Conservation (phyloP, 2,797 vertebrate genomes). For the Myotis findleyi region DNA sequence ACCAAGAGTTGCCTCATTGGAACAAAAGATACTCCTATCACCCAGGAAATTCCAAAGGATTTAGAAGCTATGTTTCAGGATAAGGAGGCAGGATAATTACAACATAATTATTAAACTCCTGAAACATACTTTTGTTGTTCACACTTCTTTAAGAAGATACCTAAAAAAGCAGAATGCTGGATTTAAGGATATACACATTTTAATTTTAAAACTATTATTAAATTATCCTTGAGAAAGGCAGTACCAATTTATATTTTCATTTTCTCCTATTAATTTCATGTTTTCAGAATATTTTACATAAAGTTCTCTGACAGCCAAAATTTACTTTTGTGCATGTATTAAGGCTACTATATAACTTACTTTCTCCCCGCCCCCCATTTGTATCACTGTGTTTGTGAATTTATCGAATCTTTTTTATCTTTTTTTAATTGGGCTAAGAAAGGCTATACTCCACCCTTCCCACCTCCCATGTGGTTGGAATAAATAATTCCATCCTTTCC, state of each 20-base stretch:
- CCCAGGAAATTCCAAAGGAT: background rate
- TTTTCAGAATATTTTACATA: background rate
- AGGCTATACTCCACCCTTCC: background rate
- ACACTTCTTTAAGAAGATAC: background rate
- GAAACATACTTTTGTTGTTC: background rate
- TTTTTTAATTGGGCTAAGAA: background rate
- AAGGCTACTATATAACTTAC: background rate
- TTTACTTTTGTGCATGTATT: background rate
- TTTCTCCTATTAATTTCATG: background rate
- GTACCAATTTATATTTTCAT: background rate
- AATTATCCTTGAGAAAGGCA: constrained; percentile 34
- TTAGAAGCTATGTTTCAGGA: background rate
- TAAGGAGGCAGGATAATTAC: background rate
- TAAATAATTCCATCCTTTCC: background rate
- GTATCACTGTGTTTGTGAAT: background rate
- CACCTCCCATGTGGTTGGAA: background rate
- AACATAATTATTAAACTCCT: background rate
- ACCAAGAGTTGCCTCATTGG: background rate
- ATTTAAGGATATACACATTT: background rate
- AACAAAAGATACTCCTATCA: background rate
- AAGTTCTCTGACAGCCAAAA: background rate
- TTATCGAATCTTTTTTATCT: background rate
- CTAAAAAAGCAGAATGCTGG: background rate
- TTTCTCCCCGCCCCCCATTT: background rate
- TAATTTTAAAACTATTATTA: constrained; percentile 16